Conservation (phyloP, 1,140 invertebrate species). For the Aphelinus atriplicis region DNA sequence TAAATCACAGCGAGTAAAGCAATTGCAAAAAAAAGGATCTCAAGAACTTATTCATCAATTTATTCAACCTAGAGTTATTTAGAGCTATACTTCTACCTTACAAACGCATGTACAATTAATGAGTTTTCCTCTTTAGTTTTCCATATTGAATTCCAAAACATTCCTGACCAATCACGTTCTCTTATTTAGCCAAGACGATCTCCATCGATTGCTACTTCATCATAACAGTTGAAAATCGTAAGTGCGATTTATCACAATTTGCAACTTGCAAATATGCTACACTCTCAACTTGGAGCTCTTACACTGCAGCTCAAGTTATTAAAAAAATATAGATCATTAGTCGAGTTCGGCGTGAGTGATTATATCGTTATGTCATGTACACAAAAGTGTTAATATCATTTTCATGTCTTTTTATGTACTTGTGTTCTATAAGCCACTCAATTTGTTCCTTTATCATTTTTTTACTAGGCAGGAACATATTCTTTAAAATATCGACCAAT, state of each 20-base stretch:
- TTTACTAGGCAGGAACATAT: slow-evolving; percentile 98
- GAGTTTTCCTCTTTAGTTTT: slow-evolving; percentile 10
- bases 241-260: slow-evolving; percentile 17
- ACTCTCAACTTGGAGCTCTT: slow-evolving; percentile 12
- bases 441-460: slow-evolving; percentile 99
- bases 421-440: slow-evolving; percentile 99
- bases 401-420: slow-evolving; percentile 96
- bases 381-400: slow-evolving; percentile 98
- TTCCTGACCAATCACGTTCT: slow-evolving; percentile 6
- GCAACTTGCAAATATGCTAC: slow-evolving; percentile 24
- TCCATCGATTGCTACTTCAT: slow-evolving; percentile 11
- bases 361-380: slow-evolving; percentile 86
- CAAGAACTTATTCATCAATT: slow-evolving; percentile 19
- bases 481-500: slow-evolving; percentile 97
- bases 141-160: slow-evolving; percentile 26
- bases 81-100: slow-evolving; percentile 28
- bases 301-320: slow-evolving; percentile 30
- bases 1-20: slow-evolving; percentile 31
- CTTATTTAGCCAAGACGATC: slow-evolving; percentile 18
- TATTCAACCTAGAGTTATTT: slow-evolving; percentile 32
- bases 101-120: slow-evolving; percentile 25
- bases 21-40: slow-evolving; percentile 19
- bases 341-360: slow-evolving; percentile 35
- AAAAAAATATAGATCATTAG: slow-evolving; percentile 41
- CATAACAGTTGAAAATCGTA: not conserved